A percentile compares a stretch with the other conserved stretches of the same genome.
Conservation (phyloP, 1,140 invertebrate species). For the Bombyx mandarina region DNA sequence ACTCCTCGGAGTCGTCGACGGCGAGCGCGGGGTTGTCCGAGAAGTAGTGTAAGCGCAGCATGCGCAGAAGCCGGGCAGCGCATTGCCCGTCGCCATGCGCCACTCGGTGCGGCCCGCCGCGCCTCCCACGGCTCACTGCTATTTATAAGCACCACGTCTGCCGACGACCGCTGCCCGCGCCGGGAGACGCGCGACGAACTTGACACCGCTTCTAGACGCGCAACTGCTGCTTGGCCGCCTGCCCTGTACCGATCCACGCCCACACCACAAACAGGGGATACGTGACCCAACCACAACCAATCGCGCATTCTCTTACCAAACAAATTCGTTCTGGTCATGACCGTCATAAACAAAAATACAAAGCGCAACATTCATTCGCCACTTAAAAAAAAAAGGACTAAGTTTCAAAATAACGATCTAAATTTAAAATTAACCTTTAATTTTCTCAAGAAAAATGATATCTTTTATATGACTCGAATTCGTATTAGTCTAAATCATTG, state of each 20-base stretch:
- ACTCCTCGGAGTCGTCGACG: slow-evolving; percentile 71
- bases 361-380: too few species aligned
- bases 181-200: slow-evolving; percentile 25
- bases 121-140: slow-evolving; percentile 57
- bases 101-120: slow-evolving; percentile 47
- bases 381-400: too few species aligned
- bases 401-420: too few species aligned
- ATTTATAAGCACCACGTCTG: slow-evolving; percentile 38
- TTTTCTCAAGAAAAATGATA: too few species aligned
- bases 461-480: neutral
- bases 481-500: neutral
- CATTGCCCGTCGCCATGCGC: slow-evolving; percentile 45
- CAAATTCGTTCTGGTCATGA: too few species aligned
- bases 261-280: slow-evolving; percentile 9
- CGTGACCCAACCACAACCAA: neutral
- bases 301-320: too few species aligned
- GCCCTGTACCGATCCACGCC: slow-evolving; percentile 30
- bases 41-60: slow-evolving; percentile 86
- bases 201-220: slow-evolving; percentile 28
- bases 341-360: too few species aligned
- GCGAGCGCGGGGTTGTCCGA: slow-evolving; percentile 79
- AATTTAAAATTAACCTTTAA: too few species aligned
- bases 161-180: slow-evolving; percentile 11
- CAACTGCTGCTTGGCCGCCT: slow-evolving; percentile 24
- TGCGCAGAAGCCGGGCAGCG: slow-evolving; percentile 55